A percentile compares a stretch with the other conserved stretches of the same genome.
phyloP scores from a whole-genome alignment of 2,113 vertebrate species.

The Deroptyus accipitrinus region DNA sequence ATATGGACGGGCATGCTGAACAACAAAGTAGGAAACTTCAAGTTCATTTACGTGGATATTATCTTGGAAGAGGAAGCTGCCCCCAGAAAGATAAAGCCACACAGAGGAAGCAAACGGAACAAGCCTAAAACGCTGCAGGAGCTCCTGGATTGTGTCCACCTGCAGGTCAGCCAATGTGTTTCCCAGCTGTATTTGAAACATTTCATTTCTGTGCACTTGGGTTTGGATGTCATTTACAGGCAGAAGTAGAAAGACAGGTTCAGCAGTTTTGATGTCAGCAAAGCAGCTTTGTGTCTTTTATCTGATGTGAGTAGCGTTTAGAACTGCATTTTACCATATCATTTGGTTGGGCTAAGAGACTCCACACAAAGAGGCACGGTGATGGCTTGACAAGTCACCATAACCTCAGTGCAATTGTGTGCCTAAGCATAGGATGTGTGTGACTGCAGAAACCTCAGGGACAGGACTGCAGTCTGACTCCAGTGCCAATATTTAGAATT shows the following conservation, averaged over 20 bases:
- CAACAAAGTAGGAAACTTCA: slow-evolving; percentile 89
- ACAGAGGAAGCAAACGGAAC: slow-evolving; percentile 67
- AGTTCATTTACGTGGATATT: slow-evolving; percentile 93
- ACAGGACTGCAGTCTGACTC: not conserved
- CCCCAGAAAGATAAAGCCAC: slow-evolving; percentile 76
- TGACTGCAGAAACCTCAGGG: not conserved
- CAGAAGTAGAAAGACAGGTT: not conserved
- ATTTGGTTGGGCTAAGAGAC: not conserved
- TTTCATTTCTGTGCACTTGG: fast-evolving
- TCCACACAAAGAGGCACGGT: fast-evolving
- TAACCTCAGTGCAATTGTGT: not conserved
- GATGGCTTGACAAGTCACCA: not conserved
- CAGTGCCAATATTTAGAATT: not conserved
- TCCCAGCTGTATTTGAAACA: not conserved
- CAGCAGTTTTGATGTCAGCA: not conserved
- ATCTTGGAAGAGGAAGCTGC: slow-evolving; percentile 74
- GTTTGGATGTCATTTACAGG: not conserved
- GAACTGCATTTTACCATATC: not conserved
- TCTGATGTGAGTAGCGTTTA: not conserved
- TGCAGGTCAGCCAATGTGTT: slow-evolving; percentile 80
- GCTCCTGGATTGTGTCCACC: slow-evolving; percentile 79
- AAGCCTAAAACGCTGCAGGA: slow-evolving; percentile 83
- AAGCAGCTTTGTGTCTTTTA: not conserved
- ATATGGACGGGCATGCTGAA: slow-evolving; percentile 93
- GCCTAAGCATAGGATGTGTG: not conserved